Base-by-base conservation (phyloP, 2,888 invertebrate genomes). In the Stegophylla sp. region DNA sequence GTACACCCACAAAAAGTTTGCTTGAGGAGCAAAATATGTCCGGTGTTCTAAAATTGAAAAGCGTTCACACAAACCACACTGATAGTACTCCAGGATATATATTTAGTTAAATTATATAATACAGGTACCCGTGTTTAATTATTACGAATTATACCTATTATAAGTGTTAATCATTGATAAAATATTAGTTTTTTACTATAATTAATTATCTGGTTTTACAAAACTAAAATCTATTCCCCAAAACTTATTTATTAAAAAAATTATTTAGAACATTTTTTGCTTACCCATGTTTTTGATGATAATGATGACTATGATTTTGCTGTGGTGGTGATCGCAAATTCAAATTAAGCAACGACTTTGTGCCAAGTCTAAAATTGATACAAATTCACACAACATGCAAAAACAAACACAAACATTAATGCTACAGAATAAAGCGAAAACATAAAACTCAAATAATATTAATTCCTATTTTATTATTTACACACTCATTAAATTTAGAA, bases 301-400 rank as follows among this genome's bases (percentile, higher is more conserved):
- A 75, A 64, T 82, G 82, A 73, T 81, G 61, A 84, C 85, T 85
- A 90, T 83, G 83, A 82, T 88, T 87, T 89, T 88, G 85, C 89
- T 89, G 86, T 88, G 90, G 86, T 89, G 89, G 85, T 77, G 90
- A 88, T 88, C 91, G 86, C 86, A 87, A 87, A 86, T 87, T 87
- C 85, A 87, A 87, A 86, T 88, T 87, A 86, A 87, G 87, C 85
- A 88, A 85, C 84, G 87, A 87, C 86, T 87, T 88, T 86, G 87
- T 87, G 59, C 77, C 74, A 59, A 82, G 82, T 76, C 83, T 83
- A 82, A n/a, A 81, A 82, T 15, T 56, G 17, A 51, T 43, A 79
- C 72, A 82, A 75, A 23, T 74, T 53, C 64, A 72, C 75, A 76
- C 69, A 86, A 85, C 86, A 86, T 86, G 85, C 86, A 86, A 86